Evolutionary conservation across 2,888 invertebrate genomes (phyloP).

Genomic region (Cephonodes hylas): DNA sequence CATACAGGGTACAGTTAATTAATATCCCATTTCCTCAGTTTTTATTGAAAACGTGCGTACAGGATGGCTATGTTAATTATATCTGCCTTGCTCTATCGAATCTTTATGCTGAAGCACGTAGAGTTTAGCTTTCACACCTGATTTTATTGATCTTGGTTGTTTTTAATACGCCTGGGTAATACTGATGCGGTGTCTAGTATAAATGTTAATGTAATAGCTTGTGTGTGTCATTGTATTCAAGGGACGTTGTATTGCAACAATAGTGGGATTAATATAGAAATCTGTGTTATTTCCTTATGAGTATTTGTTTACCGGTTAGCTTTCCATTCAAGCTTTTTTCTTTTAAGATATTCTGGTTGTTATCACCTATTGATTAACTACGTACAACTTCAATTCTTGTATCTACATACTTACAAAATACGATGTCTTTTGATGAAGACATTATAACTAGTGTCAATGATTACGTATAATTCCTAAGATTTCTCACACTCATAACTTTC

Average conservation of each 20-base stretch:
- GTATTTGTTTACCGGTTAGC: no score
- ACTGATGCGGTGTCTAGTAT: not conserved
- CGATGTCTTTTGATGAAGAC: no score
- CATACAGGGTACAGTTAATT: conserved; percentile 47
- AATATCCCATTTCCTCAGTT: conserved; percentile 34
- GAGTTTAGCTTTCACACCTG: not conserved
- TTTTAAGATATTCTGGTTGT: no score
- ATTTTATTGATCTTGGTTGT: not conserved
- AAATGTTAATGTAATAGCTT: not conserved
- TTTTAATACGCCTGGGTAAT: not conserved
- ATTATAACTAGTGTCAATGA: no score
- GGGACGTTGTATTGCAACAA: not conserved
- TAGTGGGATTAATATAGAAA: not conserved
- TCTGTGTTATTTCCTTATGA: no score
- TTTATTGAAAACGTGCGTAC: not conserved
- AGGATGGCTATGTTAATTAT: not conserved
- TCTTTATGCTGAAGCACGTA: not conserved
- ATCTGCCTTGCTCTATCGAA: not conserved
- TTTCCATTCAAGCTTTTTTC: no score
- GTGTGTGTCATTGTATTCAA: not conserved
- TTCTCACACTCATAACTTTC: no score
- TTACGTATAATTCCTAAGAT: no score
- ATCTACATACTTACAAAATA: no score
- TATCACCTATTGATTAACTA: no score
- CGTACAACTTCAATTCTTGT: no score